phyloP scores from a whole-genome alignment of 1,140 invertebrate genomes.

The Bathynomus jamesi region DNA sequence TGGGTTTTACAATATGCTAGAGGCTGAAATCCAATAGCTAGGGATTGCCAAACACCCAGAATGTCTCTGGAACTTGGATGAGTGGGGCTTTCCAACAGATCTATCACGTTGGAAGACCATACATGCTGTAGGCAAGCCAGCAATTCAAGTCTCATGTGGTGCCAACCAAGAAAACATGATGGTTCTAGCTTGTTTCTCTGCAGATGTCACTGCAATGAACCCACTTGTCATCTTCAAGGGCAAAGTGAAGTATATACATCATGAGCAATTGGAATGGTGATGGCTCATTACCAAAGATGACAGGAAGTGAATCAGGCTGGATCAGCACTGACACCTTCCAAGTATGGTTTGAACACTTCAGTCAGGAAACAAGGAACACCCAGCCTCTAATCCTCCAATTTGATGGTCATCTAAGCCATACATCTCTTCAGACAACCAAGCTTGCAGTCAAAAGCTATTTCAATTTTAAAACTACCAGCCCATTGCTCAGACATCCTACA shows the following conservation, averaged over 20 bases:
- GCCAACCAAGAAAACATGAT: slow-evolving; percentile 13
- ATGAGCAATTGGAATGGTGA: background rate
- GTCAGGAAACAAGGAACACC: background rate
- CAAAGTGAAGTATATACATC: background rate
- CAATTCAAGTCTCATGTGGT: slow-evolving; percentile 9
- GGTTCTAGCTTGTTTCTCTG: slow-evolving; percentile 13
- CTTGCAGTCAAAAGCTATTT: slow-evolving; percentile 1
- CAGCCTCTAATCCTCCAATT: background rate
- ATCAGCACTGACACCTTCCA: slow-evolving; percentile 15
- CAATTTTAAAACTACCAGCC: background rate
- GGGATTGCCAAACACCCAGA: slow-evolving; percentile 4
- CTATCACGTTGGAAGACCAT: slow-evolving; percentile 9
- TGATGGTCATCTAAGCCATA: slow-evolving; percentile 10
- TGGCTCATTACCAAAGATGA: background rate
- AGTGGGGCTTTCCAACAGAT: slow-evolving; percentile 6
- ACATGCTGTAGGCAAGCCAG: background rate
- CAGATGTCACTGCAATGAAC: slow-evolving; percentile 12
- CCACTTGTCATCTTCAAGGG: slow-evolving; percentile 23
- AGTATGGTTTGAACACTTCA: slow-evolving; percentile 3
- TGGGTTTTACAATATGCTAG: no score
- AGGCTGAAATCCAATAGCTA: no score
- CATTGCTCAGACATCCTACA: slow-evolving; percentile 5
- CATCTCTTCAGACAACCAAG: background rate
- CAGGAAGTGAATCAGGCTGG: slow-evolving; percentile 13
- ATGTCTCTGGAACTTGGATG: slow-evolving; percentile 15